Conservation (phyloP, 2,888 invertebrate species). For the Agrochola macilenta region DNA sequence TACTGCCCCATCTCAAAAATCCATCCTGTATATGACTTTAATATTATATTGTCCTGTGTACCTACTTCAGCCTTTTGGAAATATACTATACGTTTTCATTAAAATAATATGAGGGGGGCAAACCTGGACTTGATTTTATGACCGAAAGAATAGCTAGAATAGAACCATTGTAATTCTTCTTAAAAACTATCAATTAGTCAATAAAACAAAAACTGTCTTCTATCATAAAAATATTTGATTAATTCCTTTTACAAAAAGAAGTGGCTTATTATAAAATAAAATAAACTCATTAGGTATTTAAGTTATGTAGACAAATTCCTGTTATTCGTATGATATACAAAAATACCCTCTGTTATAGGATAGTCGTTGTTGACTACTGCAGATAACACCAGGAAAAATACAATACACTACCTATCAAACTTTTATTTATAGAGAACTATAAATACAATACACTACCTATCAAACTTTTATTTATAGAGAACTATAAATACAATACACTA, state of each 20-base stretch:
- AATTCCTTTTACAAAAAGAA: not conserved
- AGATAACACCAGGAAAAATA: conserved; percentile 12
- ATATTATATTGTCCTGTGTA: not conserved
- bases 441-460: not conserved
- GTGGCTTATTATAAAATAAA: no score
- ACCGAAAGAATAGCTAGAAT: not conserved
- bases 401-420: not conserved
- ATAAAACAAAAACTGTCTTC: not conserved
- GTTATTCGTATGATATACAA: not conserved
- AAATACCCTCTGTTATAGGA: not conserved
- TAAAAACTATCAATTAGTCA: not conserved
- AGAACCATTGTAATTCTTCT: not conserved
- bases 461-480: conserved; percentile 10
- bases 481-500: no score
- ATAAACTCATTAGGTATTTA: not conserved
- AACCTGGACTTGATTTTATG: not conserved
- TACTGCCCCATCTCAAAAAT: no score
- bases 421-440: conserved; percentile 20
- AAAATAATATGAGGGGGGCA: not conserved
- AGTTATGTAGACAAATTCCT: not conserved
- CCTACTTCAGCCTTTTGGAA: not conserved
- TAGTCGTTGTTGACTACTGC: conserved; percentile 2
- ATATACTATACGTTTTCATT: not conserved
- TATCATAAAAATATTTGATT: not conserved
- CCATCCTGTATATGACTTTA: not conserved